phyloP scores from a whole-genome alignment of 2,888 invertebrate species.

The Eremobia ochroleuca region DNA sequence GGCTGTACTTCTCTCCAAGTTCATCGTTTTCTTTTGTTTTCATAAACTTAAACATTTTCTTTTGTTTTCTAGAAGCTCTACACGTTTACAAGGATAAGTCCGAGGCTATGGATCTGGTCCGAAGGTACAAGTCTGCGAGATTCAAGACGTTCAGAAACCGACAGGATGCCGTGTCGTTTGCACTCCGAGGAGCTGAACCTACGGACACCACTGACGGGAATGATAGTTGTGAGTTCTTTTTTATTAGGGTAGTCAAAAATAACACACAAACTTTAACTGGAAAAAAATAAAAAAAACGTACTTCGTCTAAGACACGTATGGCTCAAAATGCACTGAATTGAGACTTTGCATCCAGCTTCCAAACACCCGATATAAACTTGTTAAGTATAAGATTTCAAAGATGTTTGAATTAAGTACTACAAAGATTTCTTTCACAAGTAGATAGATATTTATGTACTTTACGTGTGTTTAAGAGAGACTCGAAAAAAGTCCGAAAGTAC shows the following conservation, averaged over 20 bases:
- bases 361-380: no score
- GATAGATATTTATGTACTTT: background rate
- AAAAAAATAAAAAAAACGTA: no score
- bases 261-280: no score
- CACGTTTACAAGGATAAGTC: constrained; percentile 93
- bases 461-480: background rate
- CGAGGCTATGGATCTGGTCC: constrained; percentile 94
- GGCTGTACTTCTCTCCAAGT: background rate
- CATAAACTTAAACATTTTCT: background rate
- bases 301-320: no score
- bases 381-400: background rate
- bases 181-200: constrained; percentile 92
- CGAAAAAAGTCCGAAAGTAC: background rate
- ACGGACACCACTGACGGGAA: constrained; percentile 85
- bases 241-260: no score
- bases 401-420: background rate
- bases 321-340: no score
- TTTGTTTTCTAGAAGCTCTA: constrained; percentile 81
- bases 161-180: constrained; percentile 95
- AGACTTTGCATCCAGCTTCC: no score
- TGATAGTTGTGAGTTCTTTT: constrained; percentile 82
- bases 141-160: constrained; percentile 94
- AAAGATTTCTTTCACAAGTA: background rate
- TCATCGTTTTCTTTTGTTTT: background rate
- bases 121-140: constrained; percentile 94